Percentiles rank a stretch among this genome's conserved stretches.
phyloP scores from a whole-genome alignment of 2,113 vertebrate species.

The Brachypodius melanocephalos region DNA sequence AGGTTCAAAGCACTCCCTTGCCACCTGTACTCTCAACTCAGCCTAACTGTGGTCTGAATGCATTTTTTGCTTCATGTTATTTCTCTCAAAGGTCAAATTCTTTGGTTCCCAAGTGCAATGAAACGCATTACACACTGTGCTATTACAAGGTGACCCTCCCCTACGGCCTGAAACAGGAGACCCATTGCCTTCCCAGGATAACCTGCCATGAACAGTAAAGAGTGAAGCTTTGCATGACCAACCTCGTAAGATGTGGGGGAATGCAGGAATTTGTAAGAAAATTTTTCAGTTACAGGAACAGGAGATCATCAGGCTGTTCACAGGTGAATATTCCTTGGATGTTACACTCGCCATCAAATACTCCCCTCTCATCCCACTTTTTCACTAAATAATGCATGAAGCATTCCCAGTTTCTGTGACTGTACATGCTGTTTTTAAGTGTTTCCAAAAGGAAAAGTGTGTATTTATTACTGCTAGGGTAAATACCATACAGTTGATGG shows the following conservation, averaged over 20 bases:
- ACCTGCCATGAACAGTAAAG: background rate
- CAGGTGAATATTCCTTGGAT: background rate
- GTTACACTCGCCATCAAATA: background rate
- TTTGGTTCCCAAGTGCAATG: conserved; percentile 45
- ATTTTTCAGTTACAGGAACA: background rate
- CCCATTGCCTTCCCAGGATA: background rate
- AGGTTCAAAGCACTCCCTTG: background rate
- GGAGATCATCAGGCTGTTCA: background rate
- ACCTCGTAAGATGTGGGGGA: background rate
- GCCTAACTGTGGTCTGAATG: background rate
- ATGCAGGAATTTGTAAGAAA: fast-evolving
- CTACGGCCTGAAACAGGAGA: conserved; percentile 35
- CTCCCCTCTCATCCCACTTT: background rate
- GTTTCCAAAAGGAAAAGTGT: background rate
- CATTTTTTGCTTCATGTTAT: conserved; percentile 55
- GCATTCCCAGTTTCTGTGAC: background rate
- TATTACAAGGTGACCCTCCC: conserved; percentile 35
- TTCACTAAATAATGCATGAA: background rate
- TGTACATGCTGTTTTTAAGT: background rate
- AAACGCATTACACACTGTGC: conserved; percentile 38
- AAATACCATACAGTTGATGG: background rate
- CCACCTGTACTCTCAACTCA: conserved; percentile 51
- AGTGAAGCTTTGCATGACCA: background rate
- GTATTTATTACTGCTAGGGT: background rate
- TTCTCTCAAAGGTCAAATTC: conserved; percentile 71